Conservation (phyloP, 2,113 vertebrate species). For the Clarias macrocephalus region DNA sequence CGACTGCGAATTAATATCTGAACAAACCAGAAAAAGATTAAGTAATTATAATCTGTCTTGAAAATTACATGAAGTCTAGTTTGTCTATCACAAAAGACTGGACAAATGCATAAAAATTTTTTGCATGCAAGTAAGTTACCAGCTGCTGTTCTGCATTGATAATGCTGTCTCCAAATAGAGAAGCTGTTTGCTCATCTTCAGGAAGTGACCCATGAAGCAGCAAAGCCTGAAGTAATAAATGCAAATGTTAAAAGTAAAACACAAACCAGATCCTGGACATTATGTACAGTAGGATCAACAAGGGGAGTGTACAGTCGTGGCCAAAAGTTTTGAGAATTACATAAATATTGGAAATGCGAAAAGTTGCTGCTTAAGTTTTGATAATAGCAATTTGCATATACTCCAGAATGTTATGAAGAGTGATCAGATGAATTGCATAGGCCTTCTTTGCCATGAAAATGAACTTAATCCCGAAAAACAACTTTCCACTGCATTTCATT, state of each 20-base stretch:
- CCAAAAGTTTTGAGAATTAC: too few species aligned
- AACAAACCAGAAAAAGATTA: constrained; percentile 53
- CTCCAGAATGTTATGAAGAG: too few species aligned
- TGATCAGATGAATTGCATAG: too few species aligned
- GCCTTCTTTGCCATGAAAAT: too few species aligned
- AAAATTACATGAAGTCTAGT: neutral
- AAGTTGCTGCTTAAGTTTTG: too few species aligned
- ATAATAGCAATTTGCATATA: too few species aligned
- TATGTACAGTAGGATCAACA: neutral
- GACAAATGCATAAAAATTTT: neutral
- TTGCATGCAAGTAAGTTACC: constrained; percentile 73
- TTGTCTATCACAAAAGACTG: neutral
- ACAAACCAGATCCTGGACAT: neutral
- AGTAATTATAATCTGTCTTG: neutral
- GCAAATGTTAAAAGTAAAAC: neutral
- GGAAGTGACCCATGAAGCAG: constrained; percentile 90
- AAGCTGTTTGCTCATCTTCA: constrained; percentile 88
- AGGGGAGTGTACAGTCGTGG: neutral
- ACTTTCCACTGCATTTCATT: too few species aligned
- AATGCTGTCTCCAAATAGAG: constrained; percentile 80
- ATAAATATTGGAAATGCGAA: too few species aligned
- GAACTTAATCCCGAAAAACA: too few species aligned
- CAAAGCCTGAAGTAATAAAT: constrained; percentile 76
- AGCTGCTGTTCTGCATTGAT: constrained; percentile 87
- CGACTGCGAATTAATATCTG: constrained; percentile 92